Evolutionary conservation across 2,797 vertebrate species (phyloP).

Genomic region (Bovichtus diacanthus): DNA sequence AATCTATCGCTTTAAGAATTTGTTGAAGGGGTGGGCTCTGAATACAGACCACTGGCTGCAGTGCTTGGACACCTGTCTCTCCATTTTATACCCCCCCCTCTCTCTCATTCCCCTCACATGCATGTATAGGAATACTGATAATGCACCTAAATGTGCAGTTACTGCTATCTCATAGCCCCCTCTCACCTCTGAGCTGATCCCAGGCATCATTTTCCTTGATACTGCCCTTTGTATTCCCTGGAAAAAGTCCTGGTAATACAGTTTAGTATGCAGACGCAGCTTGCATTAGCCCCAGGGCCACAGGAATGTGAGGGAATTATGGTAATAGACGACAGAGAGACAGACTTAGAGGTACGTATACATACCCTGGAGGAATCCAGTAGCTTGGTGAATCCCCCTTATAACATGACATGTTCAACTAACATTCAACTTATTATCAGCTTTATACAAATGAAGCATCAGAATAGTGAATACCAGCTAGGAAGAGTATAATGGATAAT

Average conservation of each 20-base stretch:
- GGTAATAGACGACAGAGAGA: constrained; percentile 3
- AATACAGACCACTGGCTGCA: not conserved
- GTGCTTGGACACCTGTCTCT: not conserved
- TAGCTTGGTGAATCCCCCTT: not conserved
- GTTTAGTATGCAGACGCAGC: constrained; percentile 14
- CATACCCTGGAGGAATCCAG: not conserved
- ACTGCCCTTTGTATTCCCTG: constrained; percentile 4
- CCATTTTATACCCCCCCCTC: not conserved
- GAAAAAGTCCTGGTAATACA: not conserved
- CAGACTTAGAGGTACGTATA: not conserved
- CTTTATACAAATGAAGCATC: not conserved
- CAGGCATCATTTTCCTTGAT: constrained; percentile 2
- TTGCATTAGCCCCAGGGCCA: not conserved
- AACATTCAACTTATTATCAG: constrained; percentile 7
- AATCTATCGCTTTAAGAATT: not conserved
- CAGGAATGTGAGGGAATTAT: constrained; percentile 15
- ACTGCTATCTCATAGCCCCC: not conserved
- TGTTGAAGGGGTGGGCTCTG: not conserved
- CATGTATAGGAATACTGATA: not conserved
- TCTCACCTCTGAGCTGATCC: not conserved
- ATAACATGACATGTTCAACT: not conserved
- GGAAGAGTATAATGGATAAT: not conserved
- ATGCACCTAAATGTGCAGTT: not conserved
- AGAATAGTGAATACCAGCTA: not conserved
- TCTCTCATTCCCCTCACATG: no score